Conservation (phyloP, 2,888 invertebrate species). For the Mesoligia furuncula region DNA sequence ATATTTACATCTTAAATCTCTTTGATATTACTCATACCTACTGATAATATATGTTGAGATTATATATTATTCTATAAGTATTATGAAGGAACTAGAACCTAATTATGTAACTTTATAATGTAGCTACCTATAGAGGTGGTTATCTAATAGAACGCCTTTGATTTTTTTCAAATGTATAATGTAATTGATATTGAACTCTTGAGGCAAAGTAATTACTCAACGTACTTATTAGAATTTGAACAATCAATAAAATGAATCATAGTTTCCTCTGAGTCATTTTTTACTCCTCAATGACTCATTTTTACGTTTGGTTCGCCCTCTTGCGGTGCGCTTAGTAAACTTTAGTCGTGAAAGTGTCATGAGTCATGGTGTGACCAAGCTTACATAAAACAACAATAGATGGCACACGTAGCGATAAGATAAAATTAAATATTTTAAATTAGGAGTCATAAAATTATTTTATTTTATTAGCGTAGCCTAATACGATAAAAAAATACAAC, state of each 20-base stretch:
- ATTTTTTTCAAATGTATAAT: constrained; percentile 7
- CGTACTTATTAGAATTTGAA: constrained; percentile 37
- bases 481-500: background rate
- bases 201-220: constrained; percentile 33
- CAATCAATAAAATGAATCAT: constrained; percentile 47
- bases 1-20: too few relatives aligned
- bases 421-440: background rate
- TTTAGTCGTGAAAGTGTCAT: constrained; percentile 38
- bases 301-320: constrained; percentile 39
- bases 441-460: background rate
- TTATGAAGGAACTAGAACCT: background rate
- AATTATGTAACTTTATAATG: background rate
- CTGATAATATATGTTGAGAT: background rate
- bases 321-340: constrained; percentile 20
- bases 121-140: background rate
- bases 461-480: accelerated
- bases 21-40: background rate
- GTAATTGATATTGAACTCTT: constrained; percentile 22
- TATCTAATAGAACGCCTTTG: background rate
- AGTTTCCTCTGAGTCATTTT: constrained; percentile 37
- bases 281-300: constrained; percentile 32
- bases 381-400: constrained; percentile 12
- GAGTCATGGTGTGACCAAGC: constrained; percentile 15
- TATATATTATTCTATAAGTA: background rate
- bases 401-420: constrained; percentile 5